Evolutionary conservation across 2,113 vertebrate species (phyloP).

Genomic region (Columba livia): DNA sequence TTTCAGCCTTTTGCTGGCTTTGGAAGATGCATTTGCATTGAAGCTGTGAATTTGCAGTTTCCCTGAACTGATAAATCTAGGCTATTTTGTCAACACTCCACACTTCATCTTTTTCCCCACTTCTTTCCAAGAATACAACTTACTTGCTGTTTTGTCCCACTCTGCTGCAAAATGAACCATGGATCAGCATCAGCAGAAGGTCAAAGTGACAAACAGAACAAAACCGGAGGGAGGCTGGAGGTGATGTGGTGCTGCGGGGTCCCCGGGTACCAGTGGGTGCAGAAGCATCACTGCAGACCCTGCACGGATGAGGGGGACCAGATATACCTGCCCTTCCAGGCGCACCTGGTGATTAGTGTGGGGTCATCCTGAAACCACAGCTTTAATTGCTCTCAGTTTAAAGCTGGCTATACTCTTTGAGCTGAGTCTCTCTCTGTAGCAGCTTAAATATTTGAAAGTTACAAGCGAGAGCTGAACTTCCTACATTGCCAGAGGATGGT

Average conservation of each 20-base stretch:
- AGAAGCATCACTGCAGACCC: neutral
- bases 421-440: rapidly evolving
- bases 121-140: neutral
- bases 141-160: neutral
- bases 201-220: neutral
- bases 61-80: neutral
- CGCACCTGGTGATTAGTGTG: neutral
- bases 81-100: neutral
- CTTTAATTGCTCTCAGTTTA: neutral
- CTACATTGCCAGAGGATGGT: neutral
- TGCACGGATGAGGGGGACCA: neutral
- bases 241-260: neutral
- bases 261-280: neutral
- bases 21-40: neutral
- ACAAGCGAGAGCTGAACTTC: neutral
- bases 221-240: neutral
- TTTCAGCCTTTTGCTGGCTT: neutral
- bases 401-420: neutral
- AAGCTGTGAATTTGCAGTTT: slow-evolving; percentile 41
- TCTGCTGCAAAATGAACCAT: neutral
- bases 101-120: neutral
- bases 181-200: neutral
- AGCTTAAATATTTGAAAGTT: neutral
- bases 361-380: neutral
- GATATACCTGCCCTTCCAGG: neutral